Conservation (phyloP, 2,113 vertebrate species). For the Struthidea cinerea region DNA sequence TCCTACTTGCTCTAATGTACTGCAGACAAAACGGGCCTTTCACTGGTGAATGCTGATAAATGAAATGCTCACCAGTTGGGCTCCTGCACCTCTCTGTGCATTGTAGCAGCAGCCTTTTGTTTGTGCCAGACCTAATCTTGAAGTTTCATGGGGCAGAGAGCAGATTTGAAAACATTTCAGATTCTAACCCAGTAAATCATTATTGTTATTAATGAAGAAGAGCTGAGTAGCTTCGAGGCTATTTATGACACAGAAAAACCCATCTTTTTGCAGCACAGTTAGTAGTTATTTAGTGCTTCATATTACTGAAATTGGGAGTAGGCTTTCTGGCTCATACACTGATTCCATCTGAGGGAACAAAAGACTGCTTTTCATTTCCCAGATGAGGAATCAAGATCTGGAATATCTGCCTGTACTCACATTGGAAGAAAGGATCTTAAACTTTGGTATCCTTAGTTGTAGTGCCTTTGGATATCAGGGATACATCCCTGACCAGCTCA, state of each 20-base stretch:
- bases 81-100: not conserved
- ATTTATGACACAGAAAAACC: not conserved
- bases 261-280: not conserved
- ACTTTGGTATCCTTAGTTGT: not conserved
- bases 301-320: not conserved
- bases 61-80: not conserved
- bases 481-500: not conserved
- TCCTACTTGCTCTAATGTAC: not conserved
- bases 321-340: not conserved
- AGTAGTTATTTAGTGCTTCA: not conserved
- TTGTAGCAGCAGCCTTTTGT: not conserved
- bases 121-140: not conserved
- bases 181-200: not conserved
- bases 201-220: not conserved
- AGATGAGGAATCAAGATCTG: not conserved
- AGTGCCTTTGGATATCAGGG: not conserved
- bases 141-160: not conserved
- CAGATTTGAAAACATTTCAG: not conserved
- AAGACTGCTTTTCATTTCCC: not conserved
- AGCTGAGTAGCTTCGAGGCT: not conserved
- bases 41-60: not conserved
- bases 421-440: not conserved
- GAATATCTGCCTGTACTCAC: not conserved
- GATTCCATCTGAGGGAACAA: not conserved
- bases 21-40: conserved; percentile 17